Evolutionary conservation across 2,113 vertebrate species (phyloP).

Genomic region (Phasianus colchicus): DNA sequence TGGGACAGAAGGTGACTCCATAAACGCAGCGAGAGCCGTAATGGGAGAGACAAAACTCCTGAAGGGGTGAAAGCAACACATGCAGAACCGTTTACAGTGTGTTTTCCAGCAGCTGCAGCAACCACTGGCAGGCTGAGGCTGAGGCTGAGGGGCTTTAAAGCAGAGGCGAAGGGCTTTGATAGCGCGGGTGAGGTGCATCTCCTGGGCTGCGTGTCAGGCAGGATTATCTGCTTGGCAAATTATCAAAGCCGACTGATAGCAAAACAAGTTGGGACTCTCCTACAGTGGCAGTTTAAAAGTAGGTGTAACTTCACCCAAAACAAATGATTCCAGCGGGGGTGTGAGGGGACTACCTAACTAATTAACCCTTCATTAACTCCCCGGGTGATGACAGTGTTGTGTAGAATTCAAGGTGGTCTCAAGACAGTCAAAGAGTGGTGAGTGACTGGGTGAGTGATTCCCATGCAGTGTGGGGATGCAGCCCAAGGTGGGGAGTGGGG

Average conservation of each 20-base stretch:
- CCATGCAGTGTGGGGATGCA: neutral
- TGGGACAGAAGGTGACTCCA: conserved; percentile 54
- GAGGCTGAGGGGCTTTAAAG: neutral
- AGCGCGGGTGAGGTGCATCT: conserved; percentile 51
- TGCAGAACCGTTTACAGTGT: neutral
- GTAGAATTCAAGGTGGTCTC: neutral
- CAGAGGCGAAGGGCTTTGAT: conserved; percentile 46
- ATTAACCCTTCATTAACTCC: conserved; percentile 23
- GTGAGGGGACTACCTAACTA: conserved; percentile 13
- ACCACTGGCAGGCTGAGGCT: neutral
- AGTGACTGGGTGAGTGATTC: neutral
- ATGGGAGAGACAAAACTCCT: conserved; percentile 2
- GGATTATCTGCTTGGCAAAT: conserved; percentile 69
- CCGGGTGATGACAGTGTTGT: neutral
- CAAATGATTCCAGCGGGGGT: conserved; percentile 41
- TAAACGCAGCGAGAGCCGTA: conserved; percentile 22
- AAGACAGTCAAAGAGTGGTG: neutral
- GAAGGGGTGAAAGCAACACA: neutral
- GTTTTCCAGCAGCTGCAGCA: conserved; percentile 25
- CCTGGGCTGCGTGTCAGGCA: neutral
- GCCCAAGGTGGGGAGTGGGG: neutral
- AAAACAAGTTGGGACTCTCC: conserved; percentile 75
- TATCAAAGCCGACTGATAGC: conserved; percentile 74
- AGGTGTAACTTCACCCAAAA: conserved; percentile 51
- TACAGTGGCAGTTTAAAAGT: conserved; percentile 60